Conservation (phyloP, 2,888 invertebrate species). For the Cerceris ruficornis region DNA sequence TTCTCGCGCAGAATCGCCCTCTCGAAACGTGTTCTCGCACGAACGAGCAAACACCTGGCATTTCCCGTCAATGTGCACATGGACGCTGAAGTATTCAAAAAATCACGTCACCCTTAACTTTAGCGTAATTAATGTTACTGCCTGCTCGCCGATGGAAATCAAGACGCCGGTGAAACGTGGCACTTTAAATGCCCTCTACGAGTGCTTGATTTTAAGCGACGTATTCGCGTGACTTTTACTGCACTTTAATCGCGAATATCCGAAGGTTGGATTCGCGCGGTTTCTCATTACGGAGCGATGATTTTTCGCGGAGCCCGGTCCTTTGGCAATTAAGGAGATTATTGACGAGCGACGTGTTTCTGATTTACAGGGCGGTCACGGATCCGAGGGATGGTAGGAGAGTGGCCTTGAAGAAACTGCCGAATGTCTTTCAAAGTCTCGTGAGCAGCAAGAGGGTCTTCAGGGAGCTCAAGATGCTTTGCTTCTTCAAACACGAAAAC, state of each 20-base stretch:
- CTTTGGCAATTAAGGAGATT: not conserved
- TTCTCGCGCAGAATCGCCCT: no score
- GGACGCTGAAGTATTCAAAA: no score
- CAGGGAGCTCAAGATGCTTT: conserved; percentile 99
- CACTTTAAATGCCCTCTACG: no score
- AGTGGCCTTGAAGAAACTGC: conserved; percentile 99
- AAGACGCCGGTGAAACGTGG: no score
- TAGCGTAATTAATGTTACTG: no score
- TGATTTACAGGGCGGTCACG: conserved; percentile 96
- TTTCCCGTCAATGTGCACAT: no score
- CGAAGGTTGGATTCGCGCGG: not conserved
- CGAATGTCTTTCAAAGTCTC: conserved; percentile 99
- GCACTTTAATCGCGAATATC: not conserved
- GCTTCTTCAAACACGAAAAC: conserved; percentile 99
- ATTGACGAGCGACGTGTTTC: conserved; percentile 56
- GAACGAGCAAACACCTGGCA: no score
- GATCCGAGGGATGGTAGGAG: conserved; percentile 99
- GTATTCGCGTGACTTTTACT: not conserved
- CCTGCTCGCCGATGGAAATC: no score
- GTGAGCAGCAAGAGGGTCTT: conserved; percentile 99
- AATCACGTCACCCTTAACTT: no score
- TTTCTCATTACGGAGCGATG: not conserved
- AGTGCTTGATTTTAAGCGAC: not conserved
- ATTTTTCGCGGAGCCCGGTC: not conserved
- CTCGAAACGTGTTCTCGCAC: no score